Conservation (phyloP, 2,888 invertebrate genomes). For the Ophion ellenae region DNA sequence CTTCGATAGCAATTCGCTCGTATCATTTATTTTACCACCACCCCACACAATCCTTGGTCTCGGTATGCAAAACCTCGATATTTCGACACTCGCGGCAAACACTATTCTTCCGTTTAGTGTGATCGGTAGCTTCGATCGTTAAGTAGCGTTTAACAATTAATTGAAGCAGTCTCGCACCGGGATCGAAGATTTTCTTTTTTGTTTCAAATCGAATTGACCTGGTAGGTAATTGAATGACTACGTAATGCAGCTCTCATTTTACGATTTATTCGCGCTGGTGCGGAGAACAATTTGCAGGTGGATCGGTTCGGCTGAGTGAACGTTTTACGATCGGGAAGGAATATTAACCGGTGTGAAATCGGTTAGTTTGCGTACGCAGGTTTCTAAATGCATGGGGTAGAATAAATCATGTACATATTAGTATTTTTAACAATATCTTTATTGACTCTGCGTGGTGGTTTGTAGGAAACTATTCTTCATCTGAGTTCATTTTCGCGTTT, state of each 20-base stretch:
- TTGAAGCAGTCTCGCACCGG: neutral
- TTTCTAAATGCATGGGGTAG: too few relatives aligned
- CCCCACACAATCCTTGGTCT: neutral
- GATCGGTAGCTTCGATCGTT: neutral
- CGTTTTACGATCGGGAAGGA: neutral
- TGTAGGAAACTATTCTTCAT: too few relatives aligned
- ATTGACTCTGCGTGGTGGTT: too few relatives aligned
- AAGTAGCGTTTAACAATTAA: neutral
- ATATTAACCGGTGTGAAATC: neutral
- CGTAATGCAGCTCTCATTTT: too few relatives aligned
- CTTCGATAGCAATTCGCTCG: too few relatives aligned
- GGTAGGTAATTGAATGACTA: too few relatives aligned
- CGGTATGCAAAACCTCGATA: neutral
- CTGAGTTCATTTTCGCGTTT: too few relatives aligned
- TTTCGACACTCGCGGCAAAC: neutral
- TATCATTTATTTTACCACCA: neutral
- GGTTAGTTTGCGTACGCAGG: neutral
- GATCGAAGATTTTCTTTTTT: neutral
- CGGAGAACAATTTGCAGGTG: too few relatives aligned
- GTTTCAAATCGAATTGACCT: neutral
- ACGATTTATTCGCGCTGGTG: too few relatives aligned
- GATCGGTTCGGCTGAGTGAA: neutral
- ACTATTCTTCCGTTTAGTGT: neutral
- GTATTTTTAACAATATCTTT: too few relatives aligned
- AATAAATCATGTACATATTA: too few relatives aligned